These are phyloP conservation scores for Melanostoma scalare DNA, from an alignment of 2,888 invertebrate genomes.

Conservation along the genomic window DNA sequence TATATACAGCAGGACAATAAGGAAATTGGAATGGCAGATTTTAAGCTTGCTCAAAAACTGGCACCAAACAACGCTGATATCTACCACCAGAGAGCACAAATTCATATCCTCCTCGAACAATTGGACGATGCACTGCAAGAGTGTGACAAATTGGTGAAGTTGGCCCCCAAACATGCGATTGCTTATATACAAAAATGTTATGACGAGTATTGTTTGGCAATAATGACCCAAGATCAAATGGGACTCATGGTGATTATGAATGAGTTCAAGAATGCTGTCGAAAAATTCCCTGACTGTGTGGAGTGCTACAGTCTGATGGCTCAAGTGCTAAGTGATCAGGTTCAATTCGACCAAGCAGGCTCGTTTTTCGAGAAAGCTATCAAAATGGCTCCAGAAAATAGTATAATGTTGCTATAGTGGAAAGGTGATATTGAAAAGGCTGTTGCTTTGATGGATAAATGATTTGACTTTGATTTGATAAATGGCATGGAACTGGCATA, in stretches of 20 bases:
- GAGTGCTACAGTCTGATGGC: slow-evolving; percentile 95
- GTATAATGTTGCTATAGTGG: slow-evolving; percentile 92
- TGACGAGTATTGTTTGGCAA: slow-evolving; percentile 90
- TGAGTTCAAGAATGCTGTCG: slow-evolving; percentile 89
- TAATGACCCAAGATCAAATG: slow-evolving; percentile 84
- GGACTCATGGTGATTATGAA: slow-evolving; percentile 86
- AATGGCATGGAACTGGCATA: slow-evolving; percentile 97
- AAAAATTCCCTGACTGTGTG: slow-evolving; percentile 91
- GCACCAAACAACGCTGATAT: slow-evolving; percentile 93
- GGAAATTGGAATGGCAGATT: slow-evolving; percentile 90
- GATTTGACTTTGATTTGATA: slow-evolving; percentile 94
- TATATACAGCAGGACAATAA: slow-evolving; percentile 90
- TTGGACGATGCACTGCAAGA: slow-evolving; percentile 91
- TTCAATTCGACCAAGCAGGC: slow-evolving; percentile 92
- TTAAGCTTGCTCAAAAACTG: slow-evolving; percentile 88
- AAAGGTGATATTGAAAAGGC: slow-evolving; percentile 91
- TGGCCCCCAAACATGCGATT: slow-evolving; percentile 92
- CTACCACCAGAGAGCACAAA: slow-evolving; percentile 96
- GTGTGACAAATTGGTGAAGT: slow-evolving; percentile 90
- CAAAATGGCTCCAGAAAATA: slow-evolving; percentile 92
- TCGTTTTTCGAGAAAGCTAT: slow-evolving; percentile 90
- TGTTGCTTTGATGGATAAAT: slow-evolving; percentile 88
- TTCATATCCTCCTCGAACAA: slow-evolving; percentile 91
- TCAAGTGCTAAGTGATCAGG: slow-evolving; percentile 93
- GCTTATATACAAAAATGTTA: slow-evolving; percentile 95